Conservation (phyloP, 2,113 vertebrate species). For the Amphiprion ocellaris region DNA sequence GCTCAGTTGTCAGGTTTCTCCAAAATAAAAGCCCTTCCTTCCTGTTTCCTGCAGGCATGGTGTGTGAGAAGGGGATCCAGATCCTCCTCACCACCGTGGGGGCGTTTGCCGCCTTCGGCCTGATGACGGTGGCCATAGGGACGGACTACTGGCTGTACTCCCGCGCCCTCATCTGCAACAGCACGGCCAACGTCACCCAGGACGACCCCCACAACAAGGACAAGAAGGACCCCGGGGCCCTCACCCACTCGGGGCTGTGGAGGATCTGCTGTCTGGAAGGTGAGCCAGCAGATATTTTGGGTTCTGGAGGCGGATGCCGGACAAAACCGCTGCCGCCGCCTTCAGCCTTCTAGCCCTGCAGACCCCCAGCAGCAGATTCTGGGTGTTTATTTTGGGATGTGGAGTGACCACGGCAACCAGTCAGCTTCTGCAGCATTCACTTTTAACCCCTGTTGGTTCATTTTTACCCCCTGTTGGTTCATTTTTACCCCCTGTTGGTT, state of each 20-base stretch:
- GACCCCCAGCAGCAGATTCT: too few relatives aligned
- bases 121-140: conserved; percentile 96
- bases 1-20: not conserved
- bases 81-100: conserved; percentile 93
- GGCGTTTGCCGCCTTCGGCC: conserved; percentile 94
- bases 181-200: conserved; percentile 87
- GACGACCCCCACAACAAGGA: conserved; percentile 90
- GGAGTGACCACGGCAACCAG: too few relatives aligned
- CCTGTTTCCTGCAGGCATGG: conserved; percentile 85
- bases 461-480: too few relatives aligned
- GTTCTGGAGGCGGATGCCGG: not conserved
- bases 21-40: too few relatives aligned
- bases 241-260: conserved; percentile 95
- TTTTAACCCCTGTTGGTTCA: too few relatives aligned
- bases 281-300: conserved; percentile 59
- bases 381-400: too few relatives aligned
- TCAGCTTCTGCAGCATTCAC: too few relatives aligned
- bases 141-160: conserved; percentile 97
- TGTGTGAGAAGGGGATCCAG: conserved; percentile 95
- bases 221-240: conserved; percentile 92
- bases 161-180: conserved; percentile 93
- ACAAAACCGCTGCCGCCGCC: not conserved
- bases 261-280: conserved; percentile 96
- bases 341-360: not conserved
- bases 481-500: too few relatives aligned